A percentile compares a stretch with the other conserved stretches of the same genome.
Conservation (phyloP, 2,113 vertebrate genomes). For the Ifrita kowaldi region DNA sequence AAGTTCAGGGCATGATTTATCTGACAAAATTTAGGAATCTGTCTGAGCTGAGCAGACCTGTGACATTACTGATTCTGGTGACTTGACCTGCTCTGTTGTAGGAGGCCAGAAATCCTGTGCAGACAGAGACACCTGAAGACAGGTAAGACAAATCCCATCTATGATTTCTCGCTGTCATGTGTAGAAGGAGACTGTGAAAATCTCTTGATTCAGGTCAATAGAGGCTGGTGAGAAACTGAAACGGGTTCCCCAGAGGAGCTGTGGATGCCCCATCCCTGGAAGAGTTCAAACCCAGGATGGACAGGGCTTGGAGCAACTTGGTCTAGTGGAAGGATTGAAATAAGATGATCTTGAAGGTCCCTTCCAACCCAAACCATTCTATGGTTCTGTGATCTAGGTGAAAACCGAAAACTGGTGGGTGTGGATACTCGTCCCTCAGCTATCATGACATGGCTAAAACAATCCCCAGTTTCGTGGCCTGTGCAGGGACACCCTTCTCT, state of each 20-base stretch:
- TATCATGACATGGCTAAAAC: background rate
- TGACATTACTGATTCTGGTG: background rate
- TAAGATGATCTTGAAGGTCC: background rate
- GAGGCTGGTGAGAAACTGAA: background rate
- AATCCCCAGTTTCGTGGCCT: background rate
- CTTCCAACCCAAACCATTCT: background rate
- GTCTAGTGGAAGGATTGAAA: background rate
- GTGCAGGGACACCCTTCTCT: background rate
- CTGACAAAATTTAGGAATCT: background rate
- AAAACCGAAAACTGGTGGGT: background rate
- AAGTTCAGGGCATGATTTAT: background rate
- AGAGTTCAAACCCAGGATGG: background rate
- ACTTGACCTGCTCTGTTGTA: background rate
- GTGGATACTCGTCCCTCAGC: background rate
- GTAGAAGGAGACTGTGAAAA: background rate
- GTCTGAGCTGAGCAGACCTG: background rate
- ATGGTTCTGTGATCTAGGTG: background rate
- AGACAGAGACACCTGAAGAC: background rate
- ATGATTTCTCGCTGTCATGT: background rate
- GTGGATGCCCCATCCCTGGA: background rate
- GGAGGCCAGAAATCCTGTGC: background rate
- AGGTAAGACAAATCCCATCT: background rate
- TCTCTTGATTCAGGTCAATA: background rate
- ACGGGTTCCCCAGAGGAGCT: accelerated
- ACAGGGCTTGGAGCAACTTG: background rate